Percentiles rank a stretch among this genome's conserved stretches.
Conservation (phyloP, 2,113 vertebrate genomes). For the Siniperca knerii region DNA sequence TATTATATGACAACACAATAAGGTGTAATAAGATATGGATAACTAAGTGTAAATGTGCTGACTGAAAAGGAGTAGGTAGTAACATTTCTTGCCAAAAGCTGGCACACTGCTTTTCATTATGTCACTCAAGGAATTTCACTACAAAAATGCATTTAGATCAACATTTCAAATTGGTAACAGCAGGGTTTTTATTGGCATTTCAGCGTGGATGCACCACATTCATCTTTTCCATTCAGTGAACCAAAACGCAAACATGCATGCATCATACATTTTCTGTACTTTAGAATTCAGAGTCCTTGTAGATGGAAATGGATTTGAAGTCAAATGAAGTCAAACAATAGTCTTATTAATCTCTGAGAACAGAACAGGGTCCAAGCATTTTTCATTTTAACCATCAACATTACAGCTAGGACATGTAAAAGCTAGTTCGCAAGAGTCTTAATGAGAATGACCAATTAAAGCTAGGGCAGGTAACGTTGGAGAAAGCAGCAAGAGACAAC, state of each 20-base stretch:
- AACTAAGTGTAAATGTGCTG: not conserved
- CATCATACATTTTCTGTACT: not conserved
- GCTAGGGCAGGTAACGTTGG: no score
- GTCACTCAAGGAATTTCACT: not conserved
- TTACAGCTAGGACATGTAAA: not conserved
- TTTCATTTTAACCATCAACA: slow-evolving; percentile 14
- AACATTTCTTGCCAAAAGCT: not conserved
- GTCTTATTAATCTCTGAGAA: not conserved
- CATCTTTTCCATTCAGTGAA: slow-evolving; percentile 45
- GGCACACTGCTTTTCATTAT: not conserved
- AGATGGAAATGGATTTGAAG: not conserved
- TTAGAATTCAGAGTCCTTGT: not conserved
- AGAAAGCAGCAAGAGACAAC: no score
- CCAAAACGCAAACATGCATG: slow-evolving; percentile 36
- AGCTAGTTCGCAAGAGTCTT: not conserved
- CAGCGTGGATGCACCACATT: slow-evolving; percentile 4
- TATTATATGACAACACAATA: not conserved
- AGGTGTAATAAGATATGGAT: not conserved
- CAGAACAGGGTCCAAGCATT: not conserved
- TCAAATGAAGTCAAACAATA: not conserved
- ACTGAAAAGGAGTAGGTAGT: not conserved
- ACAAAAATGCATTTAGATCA: slow-evolving; percentile 17
- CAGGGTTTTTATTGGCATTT: slow-evolving; percentile 59
- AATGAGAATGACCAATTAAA: not conserved
- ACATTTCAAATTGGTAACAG: slow-evolving; percentile 27